Evolutionary conservation across 2,113 vertebrate genomes (phyloP).

Genomic region (Indicator indicator): DNA sequence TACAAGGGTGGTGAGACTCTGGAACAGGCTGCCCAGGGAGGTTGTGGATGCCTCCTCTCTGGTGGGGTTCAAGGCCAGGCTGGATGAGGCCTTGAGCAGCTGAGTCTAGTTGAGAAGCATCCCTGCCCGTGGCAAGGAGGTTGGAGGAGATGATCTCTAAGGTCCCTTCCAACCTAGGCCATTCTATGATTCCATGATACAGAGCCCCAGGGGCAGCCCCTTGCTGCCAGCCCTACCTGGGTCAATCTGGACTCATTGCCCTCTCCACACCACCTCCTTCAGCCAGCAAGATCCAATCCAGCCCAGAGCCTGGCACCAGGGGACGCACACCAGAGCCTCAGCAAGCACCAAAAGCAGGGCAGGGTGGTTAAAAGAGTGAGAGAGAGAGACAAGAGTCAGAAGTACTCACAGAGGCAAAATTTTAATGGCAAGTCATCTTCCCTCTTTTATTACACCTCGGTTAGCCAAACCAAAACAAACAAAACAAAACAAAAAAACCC

Average conservation of each 20-base stretch:
- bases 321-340: fast-evolving
- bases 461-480: constrained; percentile 74
- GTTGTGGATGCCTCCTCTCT: too few relatives aligned
- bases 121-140: too few relatives aligned
- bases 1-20: too few relatives aligned
- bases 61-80: too few relatives aligned
- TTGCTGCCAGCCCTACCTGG: not conserved
- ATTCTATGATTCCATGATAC: too few relatives aligned
- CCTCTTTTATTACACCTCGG: constrained; percentile 75
- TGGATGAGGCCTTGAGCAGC: too few relatives aligned
- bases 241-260: fast-evolving
- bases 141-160: too few relatives aligned
- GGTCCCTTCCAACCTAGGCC: too few relatives aligned
- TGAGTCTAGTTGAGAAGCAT: too few relatives aligned
- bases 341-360: not conserved
- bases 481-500: constrained; percentile 24
- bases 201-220: not conserved
- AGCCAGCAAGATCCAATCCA: not conserved
- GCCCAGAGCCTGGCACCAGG: not conserved
- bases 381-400: not conserved
- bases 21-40: too few relatives aligned
- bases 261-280: fast-evolving
- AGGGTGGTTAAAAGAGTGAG: too few relatives aligned
- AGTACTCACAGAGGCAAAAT: constrained; percentile 77
- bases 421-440: constrained; percentile 79